A percentile compares a stretch with the other conserved stretches of the same genome.
Evolutionary conservation across 53 echinoderm and acorn worm genomes (phyloP).

Genomic region (Temnopleurus reevesii): DNA sequence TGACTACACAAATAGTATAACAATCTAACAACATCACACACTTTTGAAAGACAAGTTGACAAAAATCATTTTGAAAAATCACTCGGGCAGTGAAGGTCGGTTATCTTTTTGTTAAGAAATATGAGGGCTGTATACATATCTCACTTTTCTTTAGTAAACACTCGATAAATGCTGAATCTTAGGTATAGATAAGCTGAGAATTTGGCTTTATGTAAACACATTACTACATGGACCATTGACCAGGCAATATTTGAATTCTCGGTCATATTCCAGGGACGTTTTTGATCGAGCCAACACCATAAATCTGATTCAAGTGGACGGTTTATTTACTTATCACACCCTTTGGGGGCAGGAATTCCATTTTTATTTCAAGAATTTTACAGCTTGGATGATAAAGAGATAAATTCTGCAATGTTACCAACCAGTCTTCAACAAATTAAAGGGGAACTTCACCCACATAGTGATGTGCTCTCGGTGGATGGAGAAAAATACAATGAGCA

Average conservation of each 20-base stretch:
- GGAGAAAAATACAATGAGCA: no score
- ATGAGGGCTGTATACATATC: background rate
- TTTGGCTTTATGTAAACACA: slow-evolving; percentile 30
- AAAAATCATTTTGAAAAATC: background rate
- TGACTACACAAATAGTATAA: background rate
- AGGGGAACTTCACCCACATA: no score
- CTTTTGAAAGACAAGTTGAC: background rate
- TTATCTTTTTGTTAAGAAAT: background rate
- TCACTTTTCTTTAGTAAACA: slow-evolving; percentile 32
- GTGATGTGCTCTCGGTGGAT: background rate
- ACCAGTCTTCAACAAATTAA: background rate
- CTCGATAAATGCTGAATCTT: background rate
- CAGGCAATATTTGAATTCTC: background rate
- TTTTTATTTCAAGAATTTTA: background rate
- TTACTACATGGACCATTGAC: slow-evolving; percentile 44
- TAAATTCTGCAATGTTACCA: background rate
- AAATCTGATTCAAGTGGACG: background rate
- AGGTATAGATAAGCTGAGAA: background rate
- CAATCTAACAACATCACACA: background rate
- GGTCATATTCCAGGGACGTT: slow-evolving; percentile 4
- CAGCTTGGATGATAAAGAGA: background rate
- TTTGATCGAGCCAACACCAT: slow-evolving; percentile 11
- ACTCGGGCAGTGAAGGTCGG: background rate
- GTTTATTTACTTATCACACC: slow-evolving; percentile 21
- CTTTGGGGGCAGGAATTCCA: background rate